Evolutionary conservation across 2,113 vertebrate species (phyloP), one percentile per base, ranked within the genome.

Genomic region (Trematomus loennbergii): DNA sequence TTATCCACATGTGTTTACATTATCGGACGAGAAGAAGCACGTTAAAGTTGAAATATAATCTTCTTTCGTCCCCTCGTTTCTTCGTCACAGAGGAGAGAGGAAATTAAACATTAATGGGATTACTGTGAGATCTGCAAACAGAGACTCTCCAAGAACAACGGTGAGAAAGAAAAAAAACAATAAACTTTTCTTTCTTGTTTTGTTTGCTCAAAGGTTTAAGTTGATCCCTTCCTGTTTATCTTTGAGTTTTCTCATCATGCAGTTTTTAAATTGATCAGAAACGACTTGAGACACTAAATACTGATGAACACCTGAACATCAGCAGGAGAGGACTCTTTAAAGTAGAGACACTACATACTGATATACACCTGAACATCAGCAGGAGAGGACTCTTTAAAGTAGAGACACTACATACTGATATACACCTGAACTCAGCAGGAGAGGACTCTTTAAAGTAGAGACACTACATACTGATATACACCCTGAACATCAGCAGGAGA

Each of bases 21-120:
- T 29, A 3, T 29, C 36, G 36, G 36, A 36, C 8, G 36, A 36
- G 6, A 36, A 48, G 46, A 12, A 48, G 46, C 46, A 48, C 15
- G 11, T 29, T 0, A 36, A 45, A 55, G n/a, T 12, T 16, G 50
- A 29, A 29, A 29, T 29, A 29, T 29, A 29, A 29, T 29, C 25
- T 29, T 7, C 16, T 29, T 36, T 29, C 5, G 7, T 46, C 6
- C 6, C 13, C 4, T 49, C 2, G 25, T 53, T 64, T 65, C 45
- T 67, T 81, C 3, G 58, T 74, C 64, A 25, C 13, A 46, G 67
- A 77, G 40, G 64, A 29, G 33, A n/a, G 45, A 43, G 68, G 87
- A 93, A 92, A 91, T 92, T 78, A 89, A 80, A 8, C 7, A 36
- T 36, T 36, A 8, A 36, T 36, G 78, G 22, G 85, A 87, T 92